Evolutionary conservation across 1,140 invertebrate species (phyloP).

Genomic region (Streblospio benedicti): DNA sequence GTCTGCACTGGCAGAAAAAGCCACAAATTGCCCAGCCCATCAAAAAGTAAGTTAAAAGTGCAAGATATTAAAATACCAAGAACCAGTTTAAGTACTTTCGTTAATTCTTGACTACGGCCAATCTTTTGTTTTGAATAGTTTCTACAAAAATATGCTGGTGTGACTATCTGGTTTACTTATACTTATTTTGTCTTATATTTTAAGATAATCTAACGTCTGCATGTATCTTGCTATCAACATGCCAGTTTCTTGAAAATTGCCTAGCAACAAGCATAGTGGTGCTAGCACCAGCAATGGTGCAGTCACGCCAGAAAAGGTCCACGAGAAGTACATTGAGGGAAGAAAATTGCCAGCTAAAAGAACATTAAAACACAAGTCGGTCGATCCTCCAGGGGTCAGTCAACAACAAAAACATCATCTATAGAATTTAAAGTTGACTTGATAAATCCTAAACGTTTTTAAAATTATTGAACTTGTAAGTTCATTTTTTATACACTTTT

Average conservation of each 20-base stretch:
- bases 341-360: constrained; percentile 30
- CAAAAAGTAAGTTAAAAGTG: constrained; percentile 31
- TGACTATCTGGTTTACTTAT: neutral
- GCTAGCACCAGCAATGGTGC: constrained; percentile 33
- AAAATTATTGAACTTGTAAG: neutral
- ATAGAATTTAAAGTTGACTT: neutral
- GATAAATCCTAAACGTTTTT: neutral
- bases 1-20: constrained; percentile 32
- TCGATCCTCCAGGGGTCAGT: constrained; percentile 40
- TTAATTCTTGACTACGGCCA: neutral
- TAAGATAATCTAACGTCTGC: neutral
- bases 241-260: neutral
- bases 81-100: neutral
- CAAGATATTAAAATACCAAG: constrained; percentile 19
- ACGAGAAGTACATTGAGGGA: constrained; percentile 29
- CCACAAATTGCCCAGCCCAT: constrained; percentile 30
- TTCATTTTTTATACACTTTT: neutral
- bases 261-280: neutral
- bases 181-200: neutral
- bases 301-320: constrained; percentile 30
- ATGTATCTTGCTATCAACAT: neutral
- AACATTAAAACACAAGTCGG: constrained; percentile 38
- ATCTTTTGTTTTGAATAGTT: neutral
- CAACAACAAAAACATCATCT: neutral
- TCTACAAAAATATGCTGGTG: neutral